phyloP scores from a whole-genome alignment of 2,113 vertebrate genomes.

The Caracal caracal region DNA sequence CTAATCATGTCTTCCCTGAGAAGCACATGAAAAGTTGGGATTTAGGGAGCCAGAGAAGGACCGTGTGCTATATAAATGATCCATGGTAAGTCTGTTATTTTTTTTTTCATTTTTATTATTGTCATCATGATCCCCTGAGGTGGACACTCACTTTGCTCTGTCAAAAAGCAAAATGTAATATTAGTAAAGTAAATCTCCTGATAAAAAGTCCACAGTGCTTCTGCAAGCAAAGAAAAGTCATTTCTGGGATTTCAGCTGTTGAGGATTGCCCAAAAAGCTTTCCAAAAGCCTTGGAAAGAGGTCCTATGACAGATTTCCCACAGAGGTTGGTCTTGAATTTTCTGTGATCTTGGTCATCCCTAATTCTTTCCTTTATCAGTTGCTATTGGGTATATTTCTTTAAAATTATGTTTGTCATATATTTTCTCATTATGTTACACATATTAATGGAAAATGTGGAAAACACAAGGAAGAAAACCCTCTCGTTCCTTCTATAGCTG shows the following conservation, averaged over 20 bases:
- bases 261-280: neutral
- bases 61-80: neutral
- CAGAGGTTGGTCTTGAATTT: neutral
- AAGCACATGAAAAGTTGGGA: neutral
- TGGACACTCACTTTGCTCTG: neutral
- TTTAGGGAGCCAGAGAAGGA: neutral
- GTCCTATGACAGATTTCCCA: neutral
- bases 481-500: neutral
- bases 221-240: neutral
- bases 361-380: neutral
- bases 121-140: neutral
- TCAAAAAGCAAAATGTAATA: neutral
- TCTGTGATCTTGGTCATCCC: constrained; percentile 16
- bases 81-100: neutral
- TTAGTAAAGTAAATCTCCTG: neutral
- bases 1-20: neutral
- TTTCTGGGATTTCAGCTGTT: constrained; percentile 7
- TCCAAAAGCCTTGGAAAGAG: neutral
- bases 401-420: neutral
- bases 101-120: neutral
- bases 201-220: neutral
- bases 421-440: neutral
- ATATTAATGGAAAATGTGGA: neutral
- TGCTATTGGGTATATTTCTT: neutral
- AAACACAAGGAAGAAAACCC: neutral